Conservation (phyloP, 2,113 vertebrate genomes). For the Abramis brama region DNA sequence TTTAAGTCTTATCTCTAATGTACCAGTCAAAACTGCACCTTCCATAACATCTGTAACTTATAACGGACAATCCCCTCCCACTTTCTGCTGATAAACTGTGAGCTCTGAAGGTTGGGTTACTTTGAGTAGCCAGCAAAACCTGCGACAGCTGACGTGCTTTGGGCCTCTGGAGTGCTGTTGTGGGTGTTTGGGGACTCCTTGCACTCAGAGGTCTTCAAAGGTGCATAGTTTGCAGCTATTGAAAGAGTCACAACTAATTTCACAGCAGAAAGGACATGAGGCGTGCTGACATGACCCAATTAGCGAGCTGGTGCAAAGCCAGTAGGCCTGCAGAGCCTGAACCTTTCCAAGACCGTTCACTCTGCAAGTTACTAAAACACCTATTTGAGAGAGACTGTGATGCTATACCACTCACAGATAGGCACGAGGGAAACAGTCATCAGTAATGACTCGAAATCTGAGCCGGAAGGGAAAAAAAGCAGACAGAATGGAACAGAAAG, state of each 20-base stretch:
- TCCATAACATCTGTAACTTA: constrained; percentile 17
- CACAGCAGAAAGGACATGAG: constrained; percentile 25
- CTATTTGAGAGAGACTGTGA: not conserved
- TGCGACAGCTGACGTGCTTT: constrained; percentile 1
- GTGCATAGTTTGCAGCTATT: constrained; percentile 2
- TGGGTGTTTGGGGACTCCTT: constrained; percentile 12
- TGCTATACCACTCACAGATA: not conserved
- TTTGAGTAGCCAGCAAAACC: constrained; percentile 29
- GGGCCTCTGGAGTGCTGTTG: not conserved
- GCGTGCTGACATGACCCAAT: constrained; percentile 49
- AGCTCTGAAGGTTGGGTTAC: constrained; percentile 17
- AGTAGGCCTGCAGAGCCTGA: not conserved
- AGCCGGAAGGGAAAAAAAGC: not conserved
- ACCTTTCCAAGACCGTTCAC: not conserved
- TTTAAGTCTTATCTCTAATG: constrained; percentile 43
- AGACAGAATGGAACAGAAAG: not conserved
- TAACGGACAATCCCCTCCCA: constrained; percentile 48
- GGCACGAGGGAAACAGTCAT: not conserved
- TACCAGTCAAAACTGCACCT: constrained; percentile 40
- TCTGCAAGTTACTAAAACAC: not conserved
- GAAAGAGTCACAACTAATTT: constrained; percentile 54
- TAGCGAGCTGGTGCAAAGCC: constrained; percentile 33
- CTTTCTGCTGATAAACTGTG: not conserved
- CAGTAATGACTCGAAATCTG: not conserved
- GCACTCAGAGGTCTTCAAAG: constrained; percentile 40